Evolutionary conservation across 2,888 invertebrate species (phyloP), one percentile per base, ranked within the genome.

Genomic region (Schrankia costaestrigalis): DNA sequence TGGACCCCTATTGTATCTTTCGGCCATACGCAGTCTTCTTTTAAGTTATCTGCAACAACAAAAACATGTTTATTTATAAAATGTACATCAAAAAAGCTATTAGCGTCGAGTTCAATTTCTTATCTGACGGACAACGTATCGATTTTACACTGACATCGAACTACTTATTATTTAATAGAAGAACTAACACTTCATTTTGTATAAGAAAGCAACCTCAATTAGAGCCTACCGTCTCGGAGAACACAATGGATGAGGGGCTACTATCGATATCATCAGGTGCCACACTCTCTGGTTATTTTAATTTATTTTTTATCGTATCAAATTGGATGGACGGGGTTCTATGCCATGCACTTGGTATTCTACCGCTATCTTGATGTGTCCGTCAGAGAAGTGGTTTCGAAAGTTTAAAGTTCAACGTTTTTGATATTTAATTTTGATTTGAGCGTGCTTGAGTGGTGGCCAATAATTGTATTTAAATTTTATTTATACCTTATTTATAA

Each of bases 111-210:
- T 51, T 56, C 65, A 73, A 66, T 76, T 73, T 69, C 50, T 62
- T 69, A 66, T 71, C 71, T 68, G 63, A 67, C 54, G 33, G 47
- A 48, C 63, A 44, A 44, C 46, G 49, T 66, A 72, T 74, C 71
- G 68, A 63, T 70, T 62, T 68, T 62, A 62, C 46, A 55, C 63
- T 57, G 56, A 63, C 58, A 73, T 73, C 71, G 57, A 76, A 75
- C 78, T 73, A 76, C 78, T 81, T 81, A 81, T 83, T 84, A 84
- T 82, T 81, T 81, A 84, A 85, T 83, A 81, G 77, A 73, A 78
- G 72, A 83, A 78, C 82, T 83, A 84, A 85, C 86, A 86, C 85
- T 78, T 86, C 84, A 85, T 86, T 86, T 85, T 81, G 73, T 80
- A 71, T 83, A 80, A 85, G 84, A 87, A 87, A 84, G 81, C 75